A percentile compares a stretch with the other conserved stretches of the same genome.
phyloP scores from a whole-genome alignment of 2,113 vertebrate genomes.

The Tachysurus vachellii region DNA sequence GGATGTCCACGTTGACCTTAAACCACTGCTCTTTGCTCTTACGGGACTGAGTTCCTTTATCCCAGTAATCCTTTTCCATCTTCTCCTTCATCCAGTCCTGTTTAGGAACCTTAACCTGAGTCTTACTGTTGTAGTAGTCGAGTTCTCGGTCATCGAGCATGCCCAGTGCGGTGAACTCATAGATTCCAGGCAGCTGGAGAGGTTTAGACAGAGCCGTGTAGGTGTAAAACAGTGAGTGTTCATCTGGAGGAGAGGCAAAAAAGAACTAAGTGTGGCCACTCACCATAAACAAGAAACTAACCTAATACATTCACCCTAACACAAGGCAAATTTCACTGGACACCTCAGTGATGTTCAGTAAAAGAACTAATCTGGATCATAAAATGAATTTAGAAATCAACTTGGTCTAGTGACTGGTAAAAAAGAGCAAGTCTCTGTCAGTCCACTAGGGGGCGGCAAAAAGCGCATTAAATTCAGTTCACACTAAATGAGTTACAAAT shows the following conservation, averaged over 20 bases:
- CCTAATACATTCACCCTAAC: neutral
- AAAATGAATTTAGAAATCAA: neutral
- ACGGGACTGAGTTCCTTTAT: constrained; percentile 54
- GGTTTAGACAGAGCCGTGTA: constrained; percentile 53
- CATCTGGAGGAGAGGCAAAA: constrained; percentile 45
- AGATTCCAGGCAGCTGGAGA: constrained; percentile 22
- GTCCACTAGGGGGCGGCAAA: constrained; percentile 2
- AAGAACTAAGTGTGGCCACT: neutral
- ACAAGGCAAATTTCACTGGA: neutral
- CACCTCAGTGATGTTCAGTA: neutral
- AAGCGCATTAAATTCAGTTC: too few relatives aligned
- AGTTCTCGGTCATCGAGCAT: constrained; percentile 56
- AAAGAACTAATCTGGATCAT: neutral
- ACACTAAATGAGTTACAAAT: neutral
- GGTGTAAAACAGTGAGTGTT: constrained; percentile 57
- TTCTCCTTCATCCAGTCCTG: constrained; percentile 57
- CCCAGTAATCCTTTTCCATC: constrained; percentile 53
- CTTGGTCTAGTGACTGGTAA: neutral
- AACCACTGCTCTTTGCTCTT: constrained; percentile 58
- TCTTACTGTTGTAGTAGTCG: constrained; percentile 53
- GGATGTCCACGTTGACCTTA: constrained; percentile 56
- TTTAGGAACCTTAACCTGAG: constrained; percentile 35
- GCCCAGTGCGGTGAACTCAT: constrained; percentile 56
- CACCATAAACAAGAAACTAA: neutral
- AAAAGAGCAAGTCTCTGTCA: neutral